Evolutionary conservation across 2,888 invertebrate genomes (phyloP).

Genomic region (Sphaerophoria rueppellii): DNA sequence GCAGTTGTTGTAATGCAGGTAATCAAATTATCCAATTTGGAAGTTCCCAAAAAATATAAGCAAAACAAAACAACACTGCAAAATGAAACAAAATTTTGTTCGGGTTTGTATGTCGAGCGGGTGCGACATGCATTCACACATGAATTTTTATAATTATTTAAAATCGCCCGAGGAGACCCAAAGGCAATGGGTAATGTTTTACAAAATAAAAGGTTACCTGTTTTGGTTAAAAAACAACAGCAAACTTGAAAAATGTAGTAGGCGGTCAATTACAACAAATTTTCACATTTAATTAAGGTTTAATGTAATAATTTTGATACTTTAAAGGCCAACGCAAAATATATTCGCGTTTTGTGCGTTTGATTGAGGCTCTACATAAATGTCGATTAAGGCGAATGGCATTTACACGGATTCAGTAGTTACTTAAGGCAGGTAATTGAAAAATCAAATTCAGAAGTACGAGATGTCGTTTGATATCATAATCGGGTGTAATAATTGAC

Average conservation of each 20-base stretch:
- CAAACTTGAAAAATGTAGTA: not conserved
- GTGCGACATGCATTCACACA: constrained; percentile 46
- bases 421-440: too few species aligned
- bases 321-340: too few species aligned
- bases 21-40: constrained; percentile 64
- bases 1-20: constrained; percentile 70
- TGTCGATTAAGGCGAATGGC: too few species aligned
- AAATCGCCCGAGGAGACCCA: not conserved
- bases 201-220: constrained; percentile 46
- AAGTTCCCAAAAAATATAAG: constrained; percentile 29
- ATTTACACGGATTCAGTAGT: too few species aligned
- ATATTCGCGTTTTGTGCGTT: too few species aligned
- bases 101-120: constrained; percentile 4
- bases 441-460: too few species aligned
- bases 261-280: constrained; percentile 67
- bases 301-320: constrained; percentile 62
- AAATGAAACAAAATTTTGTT: constrained; percentile 49
- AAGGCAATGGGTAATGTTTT: constrained; percentile 40
- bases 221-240: constrained; percentile 35
- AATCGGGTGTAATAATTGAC: too few species aligned
- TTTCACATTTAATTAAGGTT: constrained; percentile 70
- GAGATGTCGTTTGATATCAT: too few species aligned
- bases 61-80: constrained; percentile 33
- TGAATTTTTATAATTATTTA: constrained; percentile 31
- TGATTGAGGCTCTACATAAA: too few species aligned